These are phyloP conservation scores for Actenoides lindsayi DNA, from an alignment of 2,113 vertebrate genomes.

Conservation along the genomic window DNA sequence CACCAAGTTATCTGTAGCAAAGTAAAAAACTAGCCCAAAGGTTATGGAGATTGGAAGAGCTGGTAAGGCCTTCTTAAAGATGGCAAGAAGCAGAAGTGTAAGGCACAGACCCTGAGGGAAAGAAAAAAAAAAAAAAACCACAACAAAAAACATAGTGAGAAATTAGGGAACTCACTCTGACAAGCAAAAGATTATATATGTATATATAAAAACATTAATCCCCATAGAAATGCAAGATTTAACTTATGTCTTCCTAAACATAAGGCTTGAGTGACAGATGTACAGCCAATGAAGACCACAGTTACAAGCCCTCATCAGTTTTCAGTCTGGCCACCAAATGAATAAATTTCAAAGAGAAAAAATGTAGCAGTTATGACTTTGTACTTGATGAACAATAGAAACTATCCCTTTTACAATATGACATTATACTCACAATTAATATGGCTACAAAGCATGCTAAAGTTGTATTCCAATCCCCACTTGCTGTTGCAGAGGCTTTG, in stretches of 20 bases:
- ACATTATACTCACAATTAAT: constrained; percentile 88
- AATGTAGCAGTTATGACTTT: neutral
- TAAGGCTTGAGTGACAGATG: neutral
- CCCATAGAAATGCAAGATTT: neutral
- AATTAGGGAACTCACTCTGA: constrained; percentile 36
- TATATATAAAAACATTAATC: neutral
- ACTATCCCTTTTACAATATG: neutral
- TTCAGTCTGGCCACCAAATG: neutral
- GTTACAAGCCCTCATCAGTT: neutral
- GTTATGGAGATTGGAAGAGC: constrained; percentile 98
- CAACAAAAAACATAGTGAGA: neutral
- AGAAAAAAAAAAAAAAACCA: neutral
- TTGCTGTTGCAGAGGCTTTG: constrained; percentile 97
- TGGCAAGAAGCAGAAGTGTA: constrained; percentile 95
- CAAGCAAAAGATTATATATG: neutral
- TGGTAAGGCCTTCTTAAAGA: constrained; percentile 98
- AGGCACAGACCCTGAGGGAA: constrained; percentile 91
- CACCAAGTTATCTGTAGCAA: constrained; percentile 96
- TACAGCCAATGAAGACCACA: neutral
- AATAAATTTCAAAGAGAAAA: neutral
- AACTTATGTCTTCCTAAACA: neutral
- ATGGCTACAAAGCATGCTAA: constrained; percentile 98
- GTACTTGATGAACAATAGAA: neutral
- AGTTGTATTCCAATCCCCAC: constrained; percentile 98
- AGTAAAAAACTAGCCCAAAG: constrained; percentile 98